These are phyloP conservation scores for Siphamia tubifer DNA, from an alignment of 2,113 vertebrate genomes.

Conservation along the genomic window DNA sequence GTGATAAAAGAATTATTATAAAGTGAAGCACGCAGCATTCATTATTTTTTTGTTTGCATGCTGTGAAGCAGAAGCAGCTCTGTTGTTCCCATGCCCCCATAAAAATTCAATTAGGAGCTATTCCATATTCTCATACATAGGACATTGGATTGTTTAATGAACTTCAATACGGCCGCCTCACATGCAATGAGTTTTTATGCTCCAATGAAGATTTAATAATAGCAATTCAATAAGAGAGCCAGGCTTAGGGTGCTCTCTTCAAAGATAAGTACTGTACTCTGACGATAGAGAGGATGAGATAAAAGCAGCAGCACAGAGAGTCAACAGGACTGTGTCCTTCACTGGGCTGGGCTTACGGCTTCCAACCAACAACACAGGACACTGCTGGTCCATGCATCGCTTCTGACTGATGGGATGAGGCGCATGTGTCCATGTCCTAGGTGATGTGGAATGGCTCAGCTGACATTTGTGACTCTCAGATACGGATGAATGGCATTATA, in stretches of 20 bases:
- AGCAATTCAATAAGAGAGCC: constrained; percentile 45
- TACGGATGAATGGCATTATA: not conserved
- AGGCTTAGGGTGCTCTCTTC: not conserved
- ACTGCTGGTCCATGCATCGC: not conserved
- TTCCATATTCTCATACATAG: constrained; percentile 38
- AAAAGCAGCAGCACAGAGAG: constrained; percentile 5
- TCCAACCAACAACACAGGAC: not conserved
- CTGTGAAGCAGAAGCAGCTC: constrained; percentile 7
- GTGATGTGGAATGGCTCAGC: not conserved
- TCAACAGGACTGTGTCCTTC: not conserved
- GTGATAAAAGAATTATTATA: not conserved
- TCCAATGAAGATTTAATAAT: constrained; percentile 54
- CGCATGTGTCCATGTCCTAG: not conserved
- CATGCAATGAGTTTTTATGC: constrained; percentile 47
- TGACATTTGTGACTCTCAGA: not conserved
- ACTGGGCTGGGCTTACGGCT: constrained; percentile 20
- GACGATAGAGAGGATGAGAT: constrained; percentile 25
- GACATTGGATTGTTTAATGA: constrained; percentile 45
- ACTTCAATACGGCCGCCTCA: constrained; percentile 29
- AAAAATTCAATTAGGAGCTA: constrained; percentile 60
- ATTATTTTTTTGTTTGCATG: constrained; percentile 31
- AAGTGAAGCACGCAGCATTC: constrained; percentile 4
- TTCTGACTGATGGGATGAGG: constrained; percentile 20
- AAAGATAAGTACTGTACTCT: constrained; percentile 13
- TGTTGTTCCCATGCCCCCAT: constrained; percentile 19